These are phyloP conservation scores for Trypoxylus dichotomus DNA, from an alignment of 1,140 invertebrate species.

Conservation along the genomic window DNA sequence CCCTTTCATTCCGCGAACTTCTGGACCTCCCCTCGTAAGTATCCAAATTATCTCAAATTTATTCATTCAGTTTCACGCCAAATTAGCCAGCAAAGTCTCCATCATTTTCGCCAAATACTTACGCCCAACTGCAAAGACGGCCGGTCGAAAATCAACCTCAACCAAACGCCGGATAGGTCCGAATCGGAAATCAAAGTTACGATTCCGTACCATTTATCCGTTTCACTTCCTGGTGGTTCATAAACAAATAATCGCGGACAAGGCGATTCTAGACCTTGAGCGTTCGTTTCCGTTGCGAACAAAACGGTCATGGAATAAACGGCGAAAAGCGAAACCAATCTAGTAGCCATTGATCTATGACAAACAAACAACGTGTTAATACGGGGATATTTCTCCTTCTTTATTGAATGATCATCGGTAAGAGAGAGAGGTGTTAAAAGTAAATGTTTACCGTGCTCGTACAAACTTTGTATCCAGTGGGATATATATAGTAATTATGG, in stretches of 20 bases:
- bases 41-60: too few species aligned
- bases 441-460: too few species aligned
- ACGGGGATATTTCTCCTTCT: not conserved
- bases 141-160: constrained; percentile 43
- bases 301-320: not conserved
- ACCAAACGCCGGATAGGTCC: constrained; percentile 45
- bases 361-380: not conserved
- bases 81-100: too few species aligned
- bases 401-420: too few species aligned
- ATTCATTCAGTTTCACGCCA: too few species aligned
- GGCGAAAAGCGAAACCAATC: not conserved
- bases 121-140: constrained; percentile 45
- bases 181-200: constrained; percentile 41
- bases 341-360: not conserved
- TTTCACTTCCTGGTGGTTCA: constrained; percentile 46
- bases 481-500: not conserved
- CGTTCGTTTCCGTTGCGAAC: not conserved
- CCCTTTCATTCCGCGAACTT: too few species aligned
- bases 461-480: too few species aligned
- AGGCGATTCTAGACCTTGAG: constrained; percentile 42
- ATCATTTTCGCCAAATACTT: constrained; percentile 24
- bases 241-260: constrained; percentile 56
- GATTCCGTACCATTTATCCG: constrained; percentile 48
- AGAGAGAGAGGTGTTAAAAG: too few species aligned
- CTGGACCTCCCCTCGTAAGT: too few species aligned